Evolutionary conservation across 2,797 vertebrate genomes (phyloP).

Genomic region (Florisuga fusca): DNA sequence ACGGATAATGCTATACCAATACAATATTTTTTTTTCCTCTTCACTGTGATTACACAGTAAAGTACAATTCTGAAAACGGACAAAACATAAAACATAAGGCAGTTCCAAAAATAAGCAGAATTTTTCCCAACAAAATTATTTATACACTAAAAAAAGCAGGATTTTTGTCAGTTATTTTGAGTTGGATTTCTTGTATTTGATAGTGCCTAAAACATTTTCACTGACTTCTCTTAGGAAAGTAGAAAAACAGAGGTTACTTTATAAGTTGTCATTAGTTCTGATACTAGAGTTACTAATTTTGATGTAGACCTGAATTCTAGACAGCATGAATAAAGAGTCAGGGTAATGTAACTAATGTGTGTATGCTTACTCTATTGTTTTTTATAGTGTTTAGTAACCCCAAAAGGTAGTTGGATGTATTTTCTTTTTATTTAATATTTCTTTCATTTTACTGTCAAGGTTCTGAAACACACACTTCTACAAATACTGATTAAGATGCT

Average conservation of each 20-base stretch:
- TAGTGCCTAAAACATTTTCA: not conserved
- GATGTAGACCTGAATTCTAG: not conserved
- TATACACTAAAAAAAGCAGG: not conserved
- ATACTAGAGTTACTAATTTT: not conserved
- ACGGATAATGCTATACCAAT: not conserved
- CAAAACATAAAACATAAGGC: not conserved
- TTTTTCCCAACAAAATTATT: not conserved
- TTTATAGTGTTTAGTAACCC: not conserved
- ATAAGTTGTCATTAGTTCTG: not conserved
- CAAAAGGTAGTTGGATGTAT: not conserved
- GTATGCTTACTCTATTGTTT: fast-evolving
- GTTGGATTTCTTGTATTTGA: not conserved
- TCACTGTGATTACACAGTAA: not conserved
- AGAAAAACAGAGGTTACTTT: not conserved
- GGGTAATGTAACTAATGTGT: not conserved
- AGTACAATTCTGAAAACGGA: not conserved
- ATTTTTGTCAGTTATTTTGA: not conserved
- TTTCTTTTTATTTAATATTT: not conserved
- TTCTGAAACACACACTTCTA: not conserved
- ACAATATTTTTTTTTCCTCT: not conserved
- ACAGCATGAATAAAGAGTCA: not conserved
- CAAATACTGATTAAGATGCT: not conserved
- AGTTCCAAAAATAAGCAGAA: not conserved
- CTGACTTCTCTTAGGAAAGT: not conserved
- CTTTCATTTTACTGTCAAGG: not conserved